Evolutionary conservation across 2,888 invertebrate species (phyloP).

Genomic region (Polydrusus tereticollis): DNA sequence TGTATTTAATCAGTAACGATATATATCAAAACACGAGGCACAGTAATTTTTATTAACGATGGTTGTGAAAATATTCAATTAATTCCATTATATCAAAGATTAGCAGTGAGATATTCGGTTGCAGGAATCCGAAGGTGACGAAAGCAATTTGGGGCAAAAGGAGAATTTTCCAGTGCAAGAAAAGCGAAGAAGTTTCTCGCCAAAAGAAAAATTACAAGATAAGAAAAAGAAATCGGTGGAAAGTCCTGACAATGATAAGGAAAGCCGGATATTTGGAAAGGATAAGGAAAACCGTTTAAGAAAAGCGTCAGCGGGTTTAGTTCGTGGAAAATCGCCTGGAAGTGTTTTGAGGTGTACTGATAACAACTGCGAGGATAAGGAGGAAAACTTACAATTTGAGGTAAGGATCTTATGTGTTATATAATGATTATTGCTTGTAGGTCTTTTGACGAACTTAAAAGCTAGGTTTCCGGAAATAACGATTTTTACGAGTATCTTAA

Average conservation of each 20-base stretch:
- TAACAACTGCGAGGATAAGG: slow-evolving; percentile 41
- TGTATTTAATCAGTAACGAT: background rate
- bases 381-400: slow-evolving; percentile 9
- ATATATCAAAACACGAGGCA: background rate
- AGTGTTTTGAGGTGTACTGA: slow-evolving; percentile 22
- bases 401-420: slow-evolving; percentile 4
- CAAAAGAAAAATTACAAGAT: background rate
- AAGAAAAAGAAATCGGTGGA: slow-evolving; percentile 13
- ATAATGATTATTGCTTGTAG: background rate
- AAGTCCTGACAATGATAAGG: slow-evolving; percentile 11
- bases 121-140: background rate
- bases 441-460: background rate
- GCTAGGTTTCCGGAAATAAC: background rate
- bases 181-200: background rate
- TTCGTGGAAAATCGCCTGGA: slow-evolving; percentile 18
- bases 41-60: background rate
- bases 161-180: background rate
- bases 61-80: slow-evolving; percentile 6
- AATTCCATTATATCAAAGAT: background rate
- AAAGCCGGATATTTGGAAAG: slow-evolving; percentile 2
- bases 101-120: background rate
- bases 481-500: background rate
- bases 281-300: slow-evolving; percentile 27
- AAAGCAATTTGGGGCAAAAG: background rate
- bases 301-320: background rate